Conservation (phyloP, 2,888 invertebrate genomes). For the Leptopilina syphax region DNA sequence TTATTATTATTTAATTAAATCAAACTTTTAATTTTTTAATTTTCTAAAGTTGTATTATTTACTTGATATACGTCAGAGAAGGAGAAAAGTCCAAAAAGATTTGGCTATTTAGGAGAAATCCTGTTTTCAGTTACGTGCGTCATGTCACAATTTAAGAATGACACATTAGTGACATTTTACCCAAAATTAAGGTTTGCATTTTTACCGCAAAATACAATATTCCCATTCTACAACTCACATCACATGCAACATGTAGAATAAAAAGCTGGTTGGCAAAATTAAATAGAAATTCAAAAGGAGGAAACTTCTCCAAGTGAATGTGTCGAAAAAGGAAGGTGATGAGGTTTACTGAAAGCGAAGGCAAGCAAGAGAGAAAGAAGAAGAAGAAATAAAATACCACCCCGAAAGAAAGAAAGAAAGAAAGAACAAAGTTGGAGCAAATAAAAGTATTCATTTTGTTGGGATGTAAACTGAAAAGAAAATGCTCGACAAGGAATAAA, state of each 20-base stretch:
- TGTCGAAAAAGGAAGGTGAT: conserved; percentile 1
- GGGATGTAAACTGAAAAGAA: neutral
- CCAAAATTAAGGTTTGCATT: neutral
- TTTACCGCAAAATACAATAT: neutral
- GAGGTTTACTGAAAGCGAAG: neutral
- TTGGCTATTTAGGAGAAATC: too few relatives aligned
- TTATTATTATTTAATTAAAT: too few relatives aligned
- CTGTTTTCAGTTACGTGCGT: too few relatives aligned
- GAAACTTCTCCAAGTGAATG: neutral
- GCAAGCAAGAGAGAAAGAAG: neutral
- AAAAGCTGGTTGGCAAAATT: neutral
- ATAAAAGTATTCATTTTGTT: conserved; percentile 1
- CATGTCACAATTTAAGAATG: too few relatives aligned
- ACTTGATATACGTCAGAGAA: too few relatives aligned
- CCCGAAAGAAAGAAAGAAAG: neutral
- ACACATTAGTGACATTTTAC: too few relatives aligned
- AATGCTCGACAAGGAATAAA: too few relatives aligned
- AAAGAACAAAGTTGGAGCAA: neutral
- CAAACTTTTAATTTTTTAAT: too few relatives aligned
- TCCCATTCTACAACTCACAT: neutral
- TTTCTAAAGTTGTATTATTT: too few relatives aligned
- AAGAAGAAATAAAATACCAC: neutral
- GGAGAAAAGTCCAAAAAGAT: too few relatives aligned
- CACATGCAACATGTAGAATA: neutral
- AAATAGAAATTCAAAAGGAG: neutral